Conservation (phyloP, 2,888 invertebrate genomes). For the Resseliella maxima region DNA sequence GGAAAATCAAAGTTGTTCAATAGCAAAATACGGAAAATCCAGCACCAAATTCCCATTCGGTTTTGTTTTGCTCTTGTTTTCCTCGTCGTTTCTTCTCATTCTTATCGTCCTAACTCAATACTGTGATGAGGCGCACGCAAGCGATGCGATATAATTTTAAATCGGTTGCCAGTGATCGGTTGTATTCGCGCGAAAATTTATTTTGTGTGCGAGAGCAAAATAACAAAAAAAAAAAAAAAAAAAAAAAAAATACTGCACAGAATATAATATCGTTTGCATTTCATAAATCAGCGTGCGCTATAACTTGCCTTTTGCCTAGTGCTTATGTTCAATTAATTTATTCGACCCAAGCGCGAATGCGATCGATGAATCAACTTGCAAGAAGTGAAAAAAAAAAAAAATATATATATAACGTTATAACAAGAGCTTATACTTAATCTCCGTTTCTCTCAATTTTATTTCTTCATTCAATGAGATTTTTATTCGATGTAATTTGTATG, state of each 20-base stretch:
- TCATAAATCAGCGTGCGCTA: conserved; percentile 43
- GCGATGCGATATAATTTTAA: not conserved
- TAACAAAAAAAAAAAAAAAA: too few species aligned
- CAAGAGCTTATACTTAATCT: conserved; percentile 44
- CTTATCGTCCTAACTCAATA: too few species aligned
- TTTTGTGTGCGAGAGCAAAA: too few species aligned
- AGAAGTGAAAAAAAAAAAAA: not conserved
- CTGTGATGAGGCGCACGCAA: not conserved
- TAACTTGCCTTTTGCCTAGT: not conserved
- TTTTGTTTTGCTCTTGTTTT: not conserved
- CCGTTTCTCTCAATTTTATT: not conserved
- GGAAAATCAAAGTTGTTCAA: not conserved
- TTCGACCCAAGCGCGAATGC: conserved; percentile 27
- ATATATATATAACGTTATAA: not conserved
- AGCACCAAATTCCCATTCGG: not conserved
- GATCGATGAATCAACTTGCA: not conserved
- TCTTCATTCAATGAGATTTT: not conserved
- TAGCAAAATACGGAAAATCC: not conserved
- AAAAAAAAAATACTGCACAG: too few species aligned
- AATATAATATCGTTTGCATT: conserved; percentile 35
- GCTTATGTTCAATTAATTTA: conserved; percentile 42
- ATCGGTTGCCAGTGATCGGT: not conserved
- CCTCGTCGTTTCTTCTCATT: not conserved
- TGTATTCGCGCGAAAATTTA: not conserved
- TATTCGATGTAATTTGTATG: conserved; percentile 4